Conservation (phyloP, 2,797 vertebrate genomes). For the Takifugu rubripes region DNA sequence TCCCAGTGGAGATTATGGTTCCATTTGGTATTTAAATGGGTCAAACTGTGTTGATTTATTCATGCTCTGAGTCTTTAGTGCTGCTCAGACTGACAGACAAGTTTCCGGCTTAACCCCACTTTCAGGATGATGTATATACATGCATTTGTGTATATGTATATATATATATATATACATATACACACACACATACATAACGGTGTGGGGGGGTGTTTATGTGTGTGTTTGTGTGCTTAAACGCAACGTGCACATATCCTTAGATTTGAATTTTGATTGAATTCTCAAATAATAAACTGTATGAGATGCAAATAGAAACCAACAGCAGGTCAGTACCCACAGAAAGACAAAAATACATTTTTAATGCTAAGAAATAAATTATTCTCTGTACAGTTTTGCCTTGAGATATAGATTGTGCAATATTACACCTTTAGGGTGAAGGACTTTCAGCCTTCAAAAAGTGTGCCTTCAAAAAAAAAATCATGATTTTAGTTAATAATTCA, state of each 20-base stretch:
- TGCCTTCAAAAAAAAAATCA: too few relatives aligned
- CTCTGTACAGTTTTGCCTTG: not conserved
- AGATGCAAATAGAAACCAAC: too few relatives aligned
- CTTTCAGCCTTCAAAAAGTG: too few relatives aligned
- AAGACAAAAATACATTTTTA: not conserved
- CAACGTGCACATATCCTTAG: too few relatives aligned
- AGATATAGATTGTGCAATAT: too few relatives aligned
- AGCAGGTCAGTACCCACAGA: not conserved
- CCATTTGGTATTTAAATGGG: conserved; percentile 77
- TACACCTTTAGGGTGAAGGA: too few relatives aligned
- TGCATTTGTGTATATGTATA: not conserved
- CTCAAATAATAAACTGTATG: too few relatives aligned
- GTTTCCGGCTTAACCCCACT: conserved; percentile 29
- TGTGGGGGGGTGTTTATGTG: too few relatives aligned
- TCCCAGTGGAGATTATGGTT: conserved; percentile 46
- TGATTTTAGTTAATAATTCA: too few relatives aligned
- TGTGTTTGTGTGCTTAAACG: too few relatives aligned
- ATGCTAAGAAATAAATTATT: conserved; percentile 2
- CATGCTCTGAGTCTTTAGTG: conserved; percentile 66
- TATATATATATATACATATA: not conserved
- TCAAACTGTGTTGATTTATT: conserved; percentile 76
- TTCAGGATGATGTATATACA: conserved; percentile 18
- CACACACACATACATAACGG: too few relatives aligned
- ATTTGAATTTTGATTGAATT: too few relatives aligned
- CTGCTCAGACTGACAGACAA: conserved; percentile 60